Conservation (phyloP, 2,888 invertebrate genomes). For the Epirrhoe tristata region DNA sequence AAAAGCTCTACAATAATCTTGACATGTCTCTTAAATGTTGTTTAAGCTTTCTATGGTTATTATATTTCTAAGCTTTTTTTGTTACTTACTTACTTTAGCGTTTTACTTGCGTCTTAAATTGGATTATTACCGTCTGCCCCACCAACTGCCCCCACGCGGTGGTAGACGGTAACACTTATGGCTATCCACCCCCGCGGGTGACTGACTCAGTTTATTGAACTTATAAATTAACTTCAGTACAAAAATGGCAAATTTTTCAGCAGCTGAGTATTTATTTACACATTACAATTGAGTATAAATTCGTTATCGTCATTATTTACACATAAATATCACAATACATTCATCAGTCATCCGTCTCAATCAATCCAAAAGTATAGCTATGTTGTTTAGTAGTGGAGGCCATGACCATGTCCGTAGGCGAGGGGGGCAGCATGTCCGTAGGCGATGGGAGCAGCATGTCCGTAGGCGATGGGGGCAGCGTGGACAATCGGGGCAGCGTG, state of each 20-base stretch:
- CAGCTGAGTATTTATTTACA: slow-evolving; percentile 83
- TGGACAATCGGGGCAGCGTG: slow-evolving; percentile 61
- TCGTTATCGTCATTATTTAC: slow-evolving; percentile 72
- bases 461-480: slow-evolving; percentile 63
- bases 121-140: too few relatives aligned
- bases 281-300: slow-evolving; percentile 65
- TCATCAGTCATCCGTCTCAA: slow-evolving; percentile 77
- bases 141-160: too few relatives aligned
- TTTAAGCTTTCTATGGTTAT: too few relatives aligned
- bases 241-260: slow-evolving; percentile 62
- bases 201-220: too few relatives aligned
- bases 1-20: too few relatives aligned
- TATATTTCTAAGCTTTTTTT: too few relatives aligned
- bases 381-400: slow-evolving; percentile 72
- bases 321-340: slow-evolving; percentile 85
- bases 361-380: slow-evolving; percentile 62
- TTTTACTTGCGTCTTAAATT: too few relatives aligned
- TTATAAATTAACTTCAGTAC: too few relatives aligned
- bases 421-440: slow-evolving; percentile 63
- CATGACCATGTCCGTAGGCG: slow-evolving; percentile 64
- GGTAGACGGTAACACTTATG: too few relatives aligned
- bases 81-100: too few relatives aligned
- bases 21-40: too few relatives aligned
- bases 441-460: slow-evolving; percentile 59
- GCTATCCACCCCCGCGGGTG: too few relatives aligned